These are phyloP conservation scores for Noctuana brunneofusca DNA, from an alignment of 2,888 invertebrate genomes.

Conservation along the genomic window DNA sequence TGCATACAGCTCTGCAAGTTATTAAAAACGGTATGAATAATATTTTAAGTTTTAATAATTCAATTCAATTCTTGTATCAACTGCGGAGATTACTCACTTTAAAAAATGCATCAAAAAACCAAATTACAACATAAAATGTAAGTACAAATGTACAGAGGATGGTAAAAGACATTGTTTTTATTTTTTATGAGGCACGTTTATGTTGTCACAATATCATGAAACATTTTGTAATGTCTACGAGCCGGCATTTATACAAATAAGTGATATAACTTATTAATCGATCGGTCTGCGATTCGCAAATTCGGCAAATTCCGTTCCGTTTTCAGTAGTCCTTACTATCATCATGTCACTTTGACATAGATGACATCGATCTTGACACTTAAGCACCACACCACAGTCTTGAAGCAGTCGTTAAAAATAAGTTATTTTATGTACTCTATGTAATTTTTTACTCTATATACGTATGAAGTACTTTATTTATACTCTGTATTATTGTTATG, in stretches of 20 bases:
- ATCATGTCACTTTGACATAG: too few relatives aligned
- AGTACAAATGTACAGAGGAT: constrained; percentile 84
- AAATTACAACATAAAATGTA: constrained; percentile 86
- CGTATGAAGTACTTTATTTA: too few relatives aligned
- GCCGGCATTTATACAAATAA: constrained; percentile 18
- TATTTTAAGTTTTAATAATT: not conserved
- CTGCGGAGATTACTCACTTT: constrained; percentile 80
- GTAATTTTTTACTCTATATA: too few relatives aligned
- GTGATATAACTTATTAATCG: constrained; percentile 17
- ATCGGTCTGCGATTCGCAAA: not conserved
- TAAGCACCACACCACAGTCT: too few relatives aligned
- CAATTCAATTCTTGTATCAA: not conserved
- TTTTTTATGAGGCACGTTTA: not conserved
- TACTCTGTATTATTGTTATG: too few relatives aligned
- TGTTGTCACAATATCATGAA: not conserved
- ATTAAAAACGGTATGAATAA: constrained; percentile 29
- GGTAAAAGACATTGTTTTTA: constrained; percentile 84
- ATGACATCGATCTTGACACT: too few relatives aligned
- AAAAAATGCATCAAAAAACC: constrained; percentile 92
- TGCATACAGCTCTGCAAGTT: constrained; percentile 90
- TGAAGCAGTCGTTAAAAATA: too few relatives aligned
- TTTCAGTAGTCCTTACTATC: too few relatives aligned
- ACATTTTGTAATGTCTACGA: constrained; percentile 22
- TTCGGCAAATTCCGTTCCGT: not conserved
- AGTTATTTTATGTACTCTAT: too few relatives aligned